phyloP scores from a whole-genome alignment of 2,888 invertebrate species.

The Agrotis exclamationis region DNA sequence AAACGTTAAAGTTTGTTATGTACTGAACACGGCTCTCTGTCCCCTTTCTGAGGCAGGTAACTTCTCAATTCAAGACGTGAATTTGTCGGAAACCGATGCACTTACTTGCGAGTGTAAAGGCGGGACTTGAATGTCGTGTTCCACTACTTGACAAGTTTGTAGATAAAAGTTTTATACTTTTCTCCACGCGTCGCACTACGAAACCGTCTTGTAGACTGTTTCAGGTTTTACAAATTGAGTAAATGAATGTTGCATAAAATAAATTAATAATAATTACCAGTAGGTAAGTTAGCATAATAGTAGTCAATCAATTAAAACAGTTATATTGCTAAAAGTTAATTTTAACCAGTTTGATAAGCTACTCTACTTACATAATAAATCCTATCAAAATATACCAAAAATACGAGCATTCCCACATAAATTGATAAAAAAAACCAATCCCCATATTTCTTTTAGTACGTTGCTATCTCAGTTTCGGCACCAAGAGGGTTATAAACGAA shows the following conservation, averaged over 20 bases:
- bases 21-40: conserved; percentile 30
- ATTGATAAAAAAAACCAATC: conserved; percentile 48
- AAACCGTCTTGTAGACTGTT: not conserved
- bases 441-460: conserved; percentile 39
- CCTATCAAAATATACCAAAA: conserved; percentile 13
- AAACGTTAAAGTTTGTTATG: conserved; percentile 44
- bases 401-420: conserved; percentile 1
- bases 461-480: conserved; percentile 49
- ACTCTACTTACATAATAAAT: not conserved
- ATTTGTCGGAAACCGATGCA: conserved; percentile 50
- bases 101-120: conserved; percentile 37
- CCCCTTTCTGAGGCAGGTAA: conserved; percentile 50
- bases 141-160: conserved; percentile 19
- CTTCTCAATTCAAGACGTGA: conserved; percentile 55
- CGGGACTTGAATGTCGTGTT: conserved; percentile 40
- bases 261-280: too few species aligned
- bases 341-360: too few species aligned
- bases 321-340: too few species aligned
- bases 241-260: not conserved
- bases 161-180: conserved; percentile 43
- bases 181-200: conserved; percentile 13
- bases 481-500: conserved; percentile 60
- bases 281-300: too few species aligned
- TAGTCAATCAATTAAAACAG: too few species aligned
- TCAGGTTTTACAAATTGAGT: not conserved